Conservation (phyloP, 2,113 vertebrate genomes). For the Neodontobutis hainanensis region DNA sequence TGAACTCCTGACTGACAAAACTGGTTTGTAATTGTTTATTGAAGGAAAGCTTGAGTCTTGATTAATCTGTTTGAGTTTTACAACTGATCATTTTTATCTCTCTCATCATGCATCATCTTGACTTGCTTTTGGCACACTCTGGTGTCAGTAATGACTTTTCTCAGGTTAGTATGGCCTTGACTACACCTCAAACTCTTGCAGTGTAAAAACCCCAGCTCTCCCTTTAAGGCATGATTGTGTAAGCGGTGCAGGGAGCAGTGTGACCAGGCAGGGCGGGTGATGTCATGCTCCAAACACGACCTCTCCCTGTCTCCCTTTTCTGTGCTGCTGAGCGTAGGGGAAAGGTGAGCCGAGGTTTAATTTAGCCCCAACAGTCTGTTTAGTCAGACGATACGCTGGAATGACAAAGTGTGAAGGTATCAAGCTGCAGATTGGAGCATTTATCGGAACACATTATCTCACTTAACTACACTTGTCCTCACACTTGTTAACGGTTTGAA, state of each 20-base stretch:
- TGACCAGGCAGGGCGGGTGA: slow-evolving; percentile 53
- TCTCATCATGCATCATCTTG: not conserved
- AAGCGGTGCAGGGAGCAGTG: slow-evolving; percentile 65
- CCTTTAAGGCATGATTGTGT: slow-evolving; percentile 41
- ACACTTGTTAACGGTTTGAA: slow-evolving; percentile 16
- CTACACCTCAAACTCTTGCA: not conserved
- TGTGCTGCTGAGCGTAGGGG: slow-evolving; percentile 55
- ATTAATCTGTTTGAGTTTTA: no score
- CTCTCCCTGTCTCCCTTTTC: slow-evolving; percentile 54
- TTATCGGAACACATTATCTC: slow-evolving; percentile 41
- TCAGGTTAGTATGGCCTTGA: not conserved
- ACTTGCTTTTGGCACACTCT: not conserved
- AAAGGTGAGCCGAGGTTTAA: slow-evolving; percentile 73
- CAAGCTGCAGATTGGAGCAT: slow-evolving; percentile 45
- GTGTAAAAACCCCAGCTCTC: no score
- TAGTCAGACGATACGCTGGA: slow-evolving; percentile 63
- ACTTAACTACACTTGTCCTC: slow-evolving; percentile 21
- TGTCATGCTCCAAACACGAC: slow-evolving; percentile 76
- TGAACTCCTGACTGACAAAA: no score
- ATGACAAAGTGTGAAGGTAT: slow-evolving; percentile 69
- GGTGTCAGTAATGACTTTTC: no score
- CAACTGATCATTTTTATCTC: no score
- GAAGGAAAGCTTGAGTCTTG: no score
- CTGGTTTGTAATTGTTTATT: no score
- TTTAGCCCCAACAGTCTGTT: slow-evolving; percentile 66